phyloP scores from a whole-genome alignment of 2,888 invertebrate genomes.

The Campaea margaritaria region DNA sequence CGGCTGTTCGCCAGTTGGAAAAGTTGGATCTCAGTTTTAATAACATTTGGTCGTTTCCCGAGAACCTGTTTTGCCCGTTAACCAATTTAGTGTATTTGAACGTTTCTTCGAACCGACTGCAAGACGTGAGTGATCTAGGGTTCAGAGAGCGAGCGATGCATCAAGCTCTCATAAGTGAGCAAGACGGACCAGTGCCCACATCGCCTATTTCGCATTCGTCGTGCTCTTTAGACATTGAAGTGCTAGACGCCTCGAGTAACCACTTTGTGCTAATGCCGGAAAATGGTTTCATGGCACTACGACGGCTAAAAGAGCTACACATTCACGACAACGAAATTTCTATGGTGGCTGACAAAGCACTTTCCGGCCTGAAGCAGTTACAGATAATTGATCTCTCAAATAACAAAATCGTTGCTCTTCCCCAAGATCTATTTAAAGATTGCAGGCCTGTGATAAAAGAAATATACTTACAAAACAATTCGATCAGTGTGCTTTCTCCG shows the following conservation, averaged over 20 bases:
- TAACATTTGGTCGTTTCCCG: conserved; percentile 95
- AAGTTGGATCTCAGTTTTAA: conserved; percentile 94
- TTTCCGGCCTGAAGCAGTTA: conserved; percentile 92
- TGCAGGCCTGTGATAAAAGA: conserved; percentile 92
- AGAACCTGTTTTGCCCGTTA: conserved; percentile 93
- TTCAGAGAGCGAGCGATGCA: conserved; percentile 90
- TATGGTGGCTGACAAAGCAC: conserved; percentile 93
- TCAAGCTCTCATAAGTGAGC: conserved; percentile 87
- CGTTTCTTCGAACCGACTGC: conserved; percentile 94
- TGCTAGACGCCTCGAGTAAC: conserved; percentile 93
- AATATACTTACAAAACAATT: conserved; percentile 96
- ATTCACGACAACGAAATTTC: conserved; percentile 95
- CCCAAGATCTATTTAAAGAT: conserved; percentile 93
- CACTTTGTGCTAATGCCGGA: conserved; percentile 93
- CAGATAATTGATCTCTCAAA: conserved; percentile 95
- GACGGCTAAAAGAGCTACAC: conserved; percentile 91
- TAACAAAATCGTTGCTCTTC: conserved; percentile 95
- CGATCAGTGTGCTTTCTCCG: conserved; percentile 93
- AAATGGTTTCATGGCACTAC: conserved; percentile 92
- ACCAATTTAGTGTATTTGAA: conserved; percentile 92
- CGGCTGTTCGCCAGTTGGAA: conserved; percentile 91
- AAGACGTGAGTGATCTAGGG: conserved; percentile 94
- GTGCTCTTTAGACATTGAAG: conserved; percentile 92
- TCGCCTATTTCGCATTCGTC: conserved; percentile 77
- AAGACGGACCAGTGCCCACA: conserved; percentile 78